These are phyloP conservation scores for Catharus minimus DNA, from an alignment of 2,113 vertebrate genomes.

Conservation along the genomic window DNA sequence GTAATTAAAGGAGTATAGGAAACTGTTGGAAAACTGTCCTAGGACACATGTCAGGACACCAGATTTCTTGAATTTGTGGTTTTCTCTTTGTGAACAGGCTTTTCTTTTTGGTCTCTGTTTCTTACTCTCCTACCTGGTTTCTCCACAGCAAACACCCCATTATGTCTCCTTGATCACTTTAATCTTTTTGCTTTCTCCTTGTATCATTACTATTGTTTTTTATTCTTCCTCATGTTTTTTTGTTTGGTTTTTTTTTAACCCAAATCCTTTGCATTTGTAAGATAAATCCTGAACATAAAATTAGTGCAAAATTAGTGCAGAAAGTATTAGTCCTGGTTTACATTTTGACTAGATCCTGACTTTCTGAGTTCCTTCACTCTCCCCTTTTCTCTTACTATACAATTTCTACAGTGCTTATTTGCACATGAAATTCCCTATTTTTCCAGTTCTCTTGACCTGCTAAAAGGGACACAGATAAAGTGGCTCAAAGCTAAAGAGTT, in stretches of 20 bases:
- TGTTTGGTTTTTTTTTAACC: not conserved
- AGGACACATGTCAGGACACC: not conserved
- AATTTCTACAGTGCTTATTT: not conserved
- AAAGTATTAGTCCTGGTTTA: not conserved
- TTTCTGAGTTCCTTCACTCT: not conserved
- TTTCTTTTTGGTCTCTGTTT: not conserved
- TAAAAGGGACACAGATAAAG: not conserved
- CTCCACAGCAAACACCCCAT: not conserved
- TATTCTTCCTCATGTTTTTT: not conserved
- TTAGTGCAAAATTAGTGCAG: not conserved
- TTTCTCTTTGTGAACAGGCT: not conserved
- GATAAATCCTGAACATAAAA: not conserved
- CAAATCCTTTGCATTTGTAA: not conserved
- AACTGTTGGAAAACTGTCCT: not conserved
- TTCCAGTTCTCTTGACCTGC: not conserved
- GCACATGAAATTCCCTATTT: not conserved
- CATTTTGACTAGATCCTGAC: not conserved
- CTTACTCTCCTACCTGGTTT: not conserved
- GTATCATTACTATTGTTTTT: not conserved
- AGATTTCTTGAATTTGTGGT: not conserved
- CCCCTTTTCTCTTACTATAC: not conserved
- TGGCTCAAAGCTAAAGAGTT: not conserved
- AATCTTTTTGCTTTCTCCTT: not conserved
- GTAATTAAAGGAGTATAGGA: not conserved
- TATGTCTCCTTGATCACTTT: not conserved